A percentile compares a stretch with the other conserved stretches of the same genome.
These are phyloP conservation scores for Ifrita kowaldi DNA, from an alignment of 2,113 vertebrate species.

Conservation along the genomic window DNA sequence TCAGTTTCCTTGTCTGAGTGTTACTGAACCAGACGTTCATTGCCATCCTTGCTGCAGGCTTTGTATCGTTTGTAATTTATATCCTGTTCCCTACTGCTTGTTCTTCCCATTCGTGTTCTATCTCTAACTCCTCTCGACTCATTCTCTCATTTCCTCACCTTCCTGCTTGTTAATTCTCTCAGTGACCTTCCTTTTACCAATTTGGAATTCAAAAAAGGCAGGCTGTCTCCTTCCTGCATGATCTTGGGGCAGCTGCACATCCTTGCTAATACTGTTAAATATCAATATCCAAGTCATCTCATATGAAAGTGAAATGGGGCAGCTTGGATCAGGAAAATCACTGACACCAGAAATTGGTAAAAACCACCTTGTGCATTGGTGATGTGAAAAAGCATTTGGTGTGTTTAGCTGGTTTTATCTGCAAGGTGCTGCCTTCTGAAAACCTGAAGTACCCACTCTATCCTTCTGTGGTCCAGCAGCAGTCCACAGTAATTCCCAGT, in stretches of 20 bases:
- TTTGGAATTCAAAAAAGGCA: neutral
- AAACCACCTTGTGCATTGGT: neutral
- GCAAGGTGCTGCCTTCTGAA: neutral
- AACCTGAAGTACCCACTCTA: neutral
- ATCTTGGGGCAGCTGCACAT: neutral
- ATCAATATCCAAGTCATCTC: neutral
- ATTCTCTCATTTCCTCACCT: neutral
- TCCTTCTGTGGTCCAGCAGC: neutral
- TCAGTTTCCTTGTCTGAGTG: neutral
- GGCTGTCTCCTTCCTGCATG: neutral
- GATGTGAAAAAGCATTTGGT: neutral
- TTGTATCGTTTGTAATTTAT: neutral
- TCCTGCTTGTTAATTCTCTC: neutral
- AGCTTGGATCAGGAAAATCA: neutral
- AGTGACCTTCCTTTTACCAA: neutral
- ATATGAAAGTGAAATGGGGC: neutral
- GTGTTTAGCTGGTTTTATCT: neutral
- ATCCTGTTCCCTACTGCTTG: neutral
- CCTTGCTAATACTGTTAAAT: neutral
- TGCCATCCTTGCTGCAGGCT: neutral
- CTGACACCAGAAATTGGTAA: neutral
- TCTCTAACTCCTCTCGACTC: neutral
- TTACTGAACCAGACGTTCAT: neutral
- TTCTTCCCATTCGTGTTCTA: neutral
- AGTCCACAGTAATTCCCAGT: neutral